Conservation (phyloP, 2,113 vertebrate species). For the Clarias gariepinus region DNA sequence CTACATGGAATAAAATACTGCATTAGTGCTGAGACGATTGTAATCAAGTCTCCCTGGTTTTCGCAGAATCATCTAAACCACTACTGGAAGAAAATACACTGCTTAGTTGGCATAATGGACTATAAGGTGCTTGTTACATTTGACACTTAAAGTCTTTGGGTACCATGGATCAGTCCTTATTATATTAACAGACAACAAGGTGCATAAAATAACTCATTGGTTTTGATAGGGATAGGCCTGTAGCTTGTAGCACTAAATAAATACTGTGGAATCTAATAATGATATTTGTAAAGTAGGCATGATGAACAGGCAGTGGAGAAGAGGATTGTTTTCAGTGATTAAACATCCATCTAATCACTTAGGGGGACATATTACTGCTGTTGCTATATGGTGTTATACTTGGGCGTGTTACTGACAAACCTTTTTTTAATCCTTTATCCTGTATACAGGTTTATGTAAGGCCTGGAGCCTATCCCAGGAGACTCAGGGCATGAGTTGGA, state of each 20-base stretch:
- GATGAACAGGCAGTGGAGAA: neutral
- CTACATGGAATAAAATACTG: conserved; percentile 7
- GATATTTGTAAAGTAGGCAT: neutral
- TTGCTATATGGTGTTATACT: too few relatives aligned
- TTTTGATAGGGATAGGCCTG: neutral
- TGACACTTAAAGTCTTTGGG: neutral
- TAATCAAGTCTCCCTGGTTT: conserved; percentile 1
- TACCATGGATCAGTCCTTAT: neutral
- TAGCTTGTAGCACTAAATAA: neutral
- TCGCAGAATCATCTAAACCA: conserved; percentile 20
- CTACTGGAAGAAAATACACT: conserved; percentile 27
- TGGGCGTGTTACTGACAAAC: too few relatives aligned
- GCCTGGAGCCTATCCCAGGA: too few relatives aligned
- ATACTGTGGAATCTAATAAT: neutral
- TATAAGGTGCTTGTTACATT: neutral
- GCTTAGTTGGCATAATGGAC: conserved; percentile 8
- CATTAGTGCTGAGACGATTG: neutral
- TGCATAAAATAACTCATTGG: conserved; percentile 10
- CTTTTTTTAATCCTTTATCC: too few relatives aligned
- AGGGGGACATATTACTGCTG: neutral
- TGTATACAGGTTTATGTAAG: too few relatives aligned
- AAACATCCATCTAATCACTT: too few relatives aligned
- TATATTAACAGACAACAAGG: neutral
- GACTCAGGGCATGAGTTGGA: too few relatives aligned
- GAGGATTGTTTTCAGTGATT: neutral